Base-by-base conservation (phyloP, 1,140 invertebrate genomes). In the Probaryconus sp. region DNA sequence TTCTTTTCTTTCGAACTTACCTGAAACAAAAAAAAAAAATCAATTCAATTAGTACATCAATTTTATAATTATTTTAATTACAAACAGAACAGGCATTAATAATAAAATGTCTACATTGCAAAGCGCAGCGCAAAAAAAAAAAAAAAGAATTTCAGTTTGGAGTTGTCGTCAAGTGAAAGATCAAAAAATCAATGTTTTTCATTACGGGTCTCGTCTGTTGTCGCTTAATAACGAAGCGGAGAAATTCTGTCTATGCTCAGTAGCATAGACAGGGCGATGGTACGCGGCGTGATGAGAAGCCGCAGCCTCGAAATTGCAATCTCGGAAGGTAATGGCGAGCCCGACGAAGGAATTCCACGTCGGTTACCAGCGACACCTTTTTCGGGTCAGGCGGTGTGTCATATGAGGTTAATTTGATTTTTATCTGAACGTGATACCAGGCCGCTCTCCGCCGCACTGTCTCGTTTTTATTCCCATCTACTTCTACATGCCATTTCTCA, bases 401-500 rank as follows among this genome's bases (percentile, higher is more conserved):
- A 80, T 70, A 80, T 61, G 67, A 71, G 78, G 79, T 82, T 86
- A 85, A 85, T 85, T 85, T 85, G 81, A 85, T 84, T 85, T 84
- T 84, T 85, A 85, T 86, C 83, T 79, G 45, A 55, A 69, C 63
- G 69, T 76, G 80, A 82, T 84, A 82, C 78, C 76, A n/a, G n/a
- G n/a, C 78, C 69, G 31, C 53, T 40, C 77, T 55, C 73, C 73
- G 50, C 55, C 65, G 11, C 40, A 16, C 51, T 14, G 30, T 24
- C 40, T 64, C 38, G 13, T 74, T 72, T 60, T 71, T 68, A 63
- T 72, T 51, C 48, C 17, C 72, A 42, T 51, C 51, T 51, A 58
- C 28, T 55, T 28, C 45, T 40, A 51, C 55, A 18, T 18, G 65
- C 68, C 42, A 53, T 58, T 70, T 72, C 37, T 65, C 70, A 55